Base-by-base conservation (phyloP, 2,113 vertebrate species). In the Myiozetetes cayanensis region DNA sequence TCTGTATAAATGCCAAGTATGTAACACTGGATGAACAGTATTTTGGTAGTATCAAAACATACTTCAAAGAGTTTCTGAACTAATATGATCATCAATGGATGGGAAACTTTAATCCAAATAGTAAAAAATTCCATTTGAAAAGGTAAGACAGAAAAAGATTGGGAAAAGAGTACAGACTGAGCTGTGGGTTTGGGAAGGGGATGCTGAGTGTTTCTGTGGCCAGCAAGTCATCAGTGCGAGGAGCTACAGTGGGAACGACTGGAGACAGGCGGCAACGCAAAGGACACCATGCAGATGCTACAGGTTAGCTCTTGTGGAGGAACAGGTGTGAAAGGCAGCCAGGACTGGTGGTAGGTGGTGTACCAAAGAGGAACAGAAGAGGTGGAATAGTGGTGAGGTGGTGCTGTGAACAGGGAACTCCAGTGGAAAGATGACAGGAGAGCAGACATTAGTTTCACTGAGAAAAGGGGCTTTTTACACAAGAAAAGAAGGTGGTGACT, bases 281-380 rank as follows among this genome's bases (percentile, higher is more conserved):
- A 44, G 41, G 27, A 23, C 1, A 1, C n/a, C 25, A 19, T 1
- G 5, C 16, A 44, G 74, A 19, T 55, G 33, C 33, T 85, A 1
- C n/a, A n/a, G 0, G n/a, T 78, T 76, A n/a, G 73, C 22, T 53
- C 37, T 67, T 11, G 28, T 46, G 74, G 65, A 87, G 46, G 55
- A 31, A 80, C 37, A 14, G 55, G 23, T 0, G 0, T 22, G 39
- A 85, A 92, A 82, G 39, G 46, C 59, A 66, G 24, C 10, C 44
- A 43, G 27, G 46, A 65, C 9, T 75, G 35, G 19, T 66, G 1
- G 2, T 31, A 5, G 16, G 56, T 50, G 0, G 0, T 37, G 28
- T 46, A 80, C 5, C 1, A 9, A n/a, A 39, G n/a, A 56, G 53
- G 27, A 86, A 80, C 9, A 41, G 52, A 81, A 46, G 73, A 67